Conservation (phyloP, 2,113 vertebrate genomes). For the Amia ocellicauda region DNA sequence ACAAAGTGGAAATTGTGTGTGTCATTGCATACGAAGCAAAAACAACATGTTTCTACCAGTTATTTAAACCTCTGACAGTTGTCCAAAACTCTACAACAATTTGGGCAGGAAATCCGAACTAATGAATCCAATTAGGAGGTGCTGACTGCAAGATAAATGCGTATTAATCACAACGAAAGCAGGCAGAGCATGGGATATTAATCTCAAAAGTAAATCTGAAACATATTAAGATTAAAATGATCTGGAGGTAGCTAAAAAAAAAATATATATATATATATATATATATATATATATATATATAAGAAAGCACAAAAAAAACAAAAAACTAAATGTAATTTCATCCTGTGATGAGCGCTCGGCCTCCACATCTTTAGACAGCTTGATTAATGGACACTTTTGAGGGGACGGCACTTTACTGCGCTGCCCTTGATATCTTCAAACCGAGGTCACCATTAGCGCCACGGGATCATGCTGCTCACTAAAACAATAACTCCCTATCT, state of each 20-base stretch:
- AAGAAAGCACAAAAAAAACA: not conserved
- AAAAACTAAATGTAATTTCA: conserved; percentile 11
- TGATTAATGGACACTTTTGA: conserved; percentile 13
- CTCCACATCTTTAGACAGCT: not conserved
- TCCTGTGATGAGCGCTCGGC: not conserved
- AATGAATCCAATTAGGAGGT: not conserved
- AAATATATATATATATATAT: too few relatives aligned
- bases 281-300: too few relatives aligned
- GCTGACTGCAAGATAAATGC: conserved; percentile 6
- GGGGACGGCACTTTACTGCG: not conserved
- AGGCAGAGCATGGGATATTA: conserved; percentile 2
- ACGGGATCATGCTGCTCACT: not conserved
- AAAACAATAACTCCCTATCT: not conserved
- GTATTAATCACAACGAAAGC: conserved; percentile 18
- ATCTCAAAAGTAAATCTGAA: conserved; percentile 11
- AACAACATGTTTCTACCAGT: too few relatives aligned
- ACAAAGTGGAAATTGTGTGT: too few relatives aligned
- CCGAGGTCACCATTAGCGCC: conserved; percentile 2
- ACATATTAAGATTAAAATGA: not conserved
- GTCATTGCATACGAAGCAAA: too few relatives aligned
- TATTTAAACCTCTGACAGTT: not conserved
- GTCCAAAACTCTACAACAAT: not conserved
- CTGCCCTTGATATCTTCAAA: not conserved
- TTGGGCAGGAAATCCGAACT: not conserved
- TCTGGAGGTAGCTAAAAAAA: not conserved